Percentiles rank a stretch among this genome's conserved stretches.
phyloP scores from a whole-genome alignment of 1,140 invertebrate genomes.

The Hyposmocoma kahamanoa region DNA sequence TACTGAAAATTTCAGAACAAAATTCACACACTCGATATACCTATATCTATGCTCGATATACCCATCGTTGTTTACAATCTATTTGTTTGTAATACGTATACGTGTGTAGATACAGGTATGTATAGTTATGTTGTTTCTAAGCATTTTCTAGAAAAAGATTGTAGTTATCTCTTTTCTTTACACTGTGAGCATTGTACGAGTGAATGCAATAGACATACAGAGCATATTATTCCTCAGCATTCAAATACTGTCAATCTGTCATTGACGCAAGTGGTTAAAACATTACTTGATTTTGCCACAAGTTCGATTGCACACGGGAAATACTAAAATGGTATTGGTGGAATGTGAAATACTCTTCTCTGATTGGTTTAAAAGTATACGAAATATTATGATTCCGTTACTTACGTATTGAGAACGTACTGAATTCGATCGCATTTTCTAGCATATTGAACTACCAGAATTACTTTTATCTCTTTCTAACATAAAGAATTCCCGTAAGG shows the following conservation, averaged over 20 bases:
- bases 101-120: too few relatives aligned
- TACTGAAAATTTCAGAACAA: too few relatives aligned
- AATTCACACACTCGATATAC: too few relatives aligned
- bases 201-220: neutral
- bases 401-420: conserved; percentile 29
- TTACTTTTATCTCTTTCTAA: conserved; percentile 64
- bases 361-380: neutral
- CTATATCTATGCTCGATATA: too few relatives aligned
- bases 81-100: too few relatives aligned
- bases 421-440: conserved; percentile 23
- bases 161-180: neutral
- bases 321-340: neutral
- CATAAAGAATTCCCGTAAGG: neutral
- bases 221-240: too few relatives aligned
- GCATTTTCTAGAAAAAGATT: neutral
- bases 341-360: neutral
- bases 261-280: neutral
- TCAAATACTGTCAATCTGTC: neutral
- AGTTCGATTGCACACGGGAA: neutral
- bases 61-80: too few relatives aligned
- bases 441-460: conserved; percentile 40
- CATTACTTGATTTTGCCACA: neutral
- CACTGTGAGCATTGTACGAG: neutral
- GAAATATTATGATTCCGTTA: neutral
- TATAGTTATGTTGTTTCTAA: too few relatives aligned